A percentile compares a stretch with the other conserved stretches of the same genome.
These are phyloP conservation scores for Petrocephalus microphthalmus DNA, from an alignment of 2,113 vertebrate species.

Conservation along the genomic window DNA sequence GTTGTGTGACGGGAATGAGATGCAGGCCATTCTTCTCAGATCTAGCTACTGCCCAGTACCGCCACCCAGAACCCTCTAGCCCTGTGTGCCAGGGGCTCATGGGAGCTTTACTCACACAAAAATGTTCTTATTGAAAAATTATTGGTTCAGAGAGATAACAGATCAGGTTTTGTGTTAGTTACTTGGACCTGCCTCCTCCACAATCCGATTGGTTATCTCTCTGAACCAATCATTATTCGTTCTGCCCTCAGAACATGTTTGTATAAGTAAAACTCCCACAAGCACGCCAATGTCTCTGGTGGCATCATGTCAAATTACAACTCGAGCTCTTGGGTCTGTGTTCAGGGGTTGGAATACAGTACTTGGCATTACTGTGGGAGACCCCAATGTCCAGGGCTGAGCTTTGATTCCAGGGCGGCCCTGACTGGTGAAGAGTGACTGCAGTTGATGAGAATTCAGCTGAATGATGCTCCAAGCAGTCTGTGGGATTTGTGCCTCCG, in stretches of 20 bases:
- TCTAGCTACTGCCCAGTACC: neutral
- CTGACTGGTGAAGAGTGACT: neutral
- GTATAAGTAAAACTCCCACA: no score
- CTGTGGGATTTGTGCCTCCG: neutral
- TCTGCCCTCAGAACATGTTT: no score
- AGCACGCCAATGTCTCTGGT: neutral
- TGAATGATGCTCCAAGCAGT: neutral
- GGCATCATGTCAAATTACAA: neutral
- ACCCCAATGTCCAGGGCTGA: neutral
- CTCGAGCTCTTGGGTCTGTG: neutral
- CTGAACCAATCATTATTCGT: no score
- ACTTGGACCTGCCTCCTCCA: no score
- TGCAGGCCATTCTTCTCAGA: constrained; percentile 14
- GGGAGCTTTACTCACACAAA: no score
- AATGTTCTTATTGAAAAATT: no score
- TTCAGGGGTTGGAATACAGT: neutral
- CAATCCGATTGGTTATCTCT: no score
- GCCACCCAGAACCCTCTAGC: neutral
- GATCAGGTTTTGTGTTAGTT: no score
- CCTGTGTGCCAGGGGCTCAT: neutral
- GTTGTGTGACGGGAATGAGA: constrained; percentile 20
- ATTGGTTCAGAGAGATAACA: no score
- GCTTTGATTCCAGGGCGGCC: neutral
- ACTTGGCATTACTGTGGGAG: neutral
- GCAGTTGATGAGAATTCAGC: neutral